phyloP scores from a whole-genome alignment of 2,888 invertebrate species.

The Eilema sororculum region DNA sequence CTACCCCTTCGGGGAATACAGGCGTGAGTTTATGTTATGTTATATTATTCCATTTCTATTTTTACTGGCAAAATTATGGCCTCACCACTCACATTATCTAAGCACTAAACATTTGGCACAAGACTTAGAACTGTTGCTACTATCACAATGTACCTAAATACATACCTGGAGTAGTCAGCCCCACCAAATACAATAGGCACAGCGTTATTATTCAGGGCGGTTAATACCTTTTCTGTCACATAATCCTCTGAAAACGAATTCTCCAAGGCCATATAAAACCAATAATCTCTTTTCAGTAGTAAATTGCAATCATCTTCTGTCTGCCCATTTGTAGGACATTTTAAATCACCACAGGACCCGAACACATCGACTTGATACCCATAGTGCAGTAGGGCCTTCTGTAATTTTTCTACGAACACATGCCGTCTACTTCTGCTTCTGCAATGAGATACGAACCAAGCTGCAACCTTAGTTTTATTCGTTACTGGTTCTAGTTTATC shows the following conservation, averaged over 20 bases:
- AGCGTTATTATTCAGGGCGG: constrained; percentile 85
- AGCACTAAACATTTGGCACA: too few species aligned
- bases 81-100: too few species aligned
- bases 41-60: too few species aligned
- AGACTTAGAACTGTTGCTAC: too few species aligned
- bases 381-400: constrained; percentile 57
- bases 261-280: constrained; percentile 91
- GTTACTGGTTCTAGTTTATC: constrained; percentile 38
- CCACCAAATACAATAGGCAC: constrained; percentile 90
- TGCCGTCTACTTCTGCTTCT: constrained; percentile 63
- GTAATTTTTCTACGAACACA: constrained; percentile 58
- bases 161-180: constrained; percentile 87
- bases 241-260: constrained; percentile 89
- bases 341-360: constrained; percentile 81
- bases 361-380: constrained; percentile 81
- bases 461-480: constrained; percentile 74
- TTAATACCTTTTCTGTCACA: constrained; percentile 88
- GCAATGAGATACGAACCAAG: constrained; percentile 81
- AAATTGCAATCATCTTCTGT: constrained; percentile 57
- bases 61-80: too few species aligned
- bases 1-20: too few species aligned
- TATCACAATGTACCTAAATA: background rate
- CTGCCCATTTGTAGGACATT: constrained; percentile 59
- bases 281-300: constrained; percentile 87
- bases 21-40: too few species aligned